Conservation (phyloP, 2,797 vertebrate genomes). For the Aeoliscus strigatus region DNA sequence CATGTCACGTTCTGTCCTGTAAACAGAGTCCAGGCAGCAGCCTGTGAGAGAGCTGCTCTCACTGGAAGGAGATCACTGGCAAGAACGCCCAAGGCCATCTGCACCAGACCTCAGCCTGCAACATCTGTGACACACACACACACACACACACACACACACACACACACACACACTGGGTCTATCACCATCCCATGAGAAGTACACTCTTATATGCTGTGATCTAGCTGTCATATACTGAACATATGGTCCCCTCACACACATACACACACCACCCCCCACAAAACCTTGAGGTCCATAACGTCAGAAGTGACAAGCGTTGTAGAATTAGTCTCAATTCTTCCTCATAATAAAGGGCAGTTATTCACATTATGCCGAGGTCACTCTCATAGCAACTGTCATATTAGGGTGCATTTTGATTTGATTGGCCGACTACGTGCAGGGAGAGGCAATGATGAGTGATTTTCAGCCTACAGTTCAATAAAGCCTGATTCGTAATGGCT, state of each 20-base stretch:
- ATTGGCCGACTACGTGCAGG: constrained; percentile 40
- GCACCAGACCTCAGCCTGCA: constrained; percentile 63
- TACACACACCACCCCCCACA: constrained; percentile 18
- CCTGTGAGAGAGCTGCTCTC: constrained; percentile 52
- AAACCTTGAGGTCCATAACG: constrained; percentile 50
- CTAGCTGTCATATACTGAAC: constrained; percentile 63
- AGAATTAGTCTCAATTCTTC: constrained; percentile 71
- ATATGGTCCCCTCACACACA: constrained; percentile 50
- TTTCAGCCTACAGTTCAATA: constrained; percentile 54
- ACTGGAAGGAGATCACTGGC: constrained; percentile 69
- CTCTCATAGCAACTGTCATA: constrained; percentile 68
- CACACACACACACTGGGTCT: constrained; percentile 19
- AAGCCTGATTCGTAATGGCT: constrained; percentile 61
- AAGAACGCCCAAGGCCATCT: constrained; percentile 65
- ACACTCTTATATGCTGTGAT: constrained; percentile 57
- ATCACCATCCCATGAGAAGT: constrained; percentile 47
- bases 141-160: constrained; percentile 28
- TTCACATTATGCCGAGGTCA: constrained; percentile 65
- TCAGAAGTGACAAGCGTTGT: constrained; percentile 62
- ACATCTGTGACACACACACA: constrained; percentile 61
- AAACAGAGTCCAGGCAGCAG: constrained; percentile 42
- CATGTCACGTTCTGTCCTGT: constrained; percentile 35
- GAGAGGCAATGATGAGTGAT: constrained; percentile 52
- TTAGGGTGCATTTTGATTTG: constrained; percentile 64
- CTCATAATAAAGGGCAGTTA: constrained; percentile 62